These are phyloP conservation scores for Cebus imitator DNA, from an alignment of 2,113 vertebrate species.

Conservation along the genomic window DNA sequence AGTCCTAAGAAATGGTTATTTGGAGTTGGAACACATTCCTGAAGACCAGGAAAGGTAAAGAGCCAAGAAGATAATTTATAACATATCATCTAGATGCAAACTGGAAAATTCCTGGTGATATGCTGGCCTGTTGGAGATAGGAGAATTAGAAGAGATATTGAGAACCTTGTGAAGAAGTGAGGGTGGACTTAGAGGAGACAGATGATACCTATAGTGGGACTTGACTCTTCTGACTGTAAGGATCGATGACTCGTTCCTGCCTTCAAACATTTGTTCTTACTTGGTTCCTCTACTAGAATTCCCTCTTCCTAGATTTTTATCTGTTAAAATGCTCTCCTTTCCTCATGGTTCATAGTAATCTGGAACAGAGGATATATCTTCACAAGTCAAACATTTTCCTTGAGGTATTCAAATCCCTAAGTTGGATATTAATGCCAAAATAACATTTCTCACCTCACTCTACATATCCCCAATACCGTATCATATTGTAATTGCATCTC, in stretches of 20 bases:
- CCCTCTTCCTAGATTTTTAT: background rate
- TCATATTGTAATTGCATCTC: background rate
- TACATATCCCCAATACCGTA: background rate
- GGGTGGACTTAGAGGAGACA: no score
- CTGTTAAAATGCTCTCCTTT: background rate
- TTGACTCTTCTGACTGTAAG: background rate
- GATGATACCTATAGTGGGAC: accelerated
- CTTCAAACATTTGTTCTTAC: background rate
- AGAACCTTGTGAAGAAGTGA: background rate
- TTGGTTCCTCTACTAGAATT: background rate
- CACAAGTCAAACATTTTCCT: background rate
- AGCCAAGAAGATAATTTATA: background rate
- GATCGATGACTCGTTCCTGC: background rate
- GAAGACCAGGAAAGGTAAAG: background rate
- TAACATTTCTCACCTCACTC: background rate
- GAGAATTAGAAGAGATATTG: background rate
- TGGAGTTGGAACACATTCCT: background rate
- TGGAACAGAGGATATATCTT: background rate
- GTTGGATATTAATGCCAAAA: background rate
- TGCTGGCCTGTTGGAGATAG: background rate
- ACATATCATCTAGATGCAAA: background rate
- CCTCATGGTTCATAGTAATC: background rate
- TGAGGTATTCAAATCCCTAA: background rate
- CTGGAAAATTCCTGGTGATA: background rate
- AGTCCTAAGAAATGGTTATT: background rate